Evolutionary conservation across 2,888 invertebrate genomes (phyloP).

Genomic region (Lucinisca nassula): DNA sequence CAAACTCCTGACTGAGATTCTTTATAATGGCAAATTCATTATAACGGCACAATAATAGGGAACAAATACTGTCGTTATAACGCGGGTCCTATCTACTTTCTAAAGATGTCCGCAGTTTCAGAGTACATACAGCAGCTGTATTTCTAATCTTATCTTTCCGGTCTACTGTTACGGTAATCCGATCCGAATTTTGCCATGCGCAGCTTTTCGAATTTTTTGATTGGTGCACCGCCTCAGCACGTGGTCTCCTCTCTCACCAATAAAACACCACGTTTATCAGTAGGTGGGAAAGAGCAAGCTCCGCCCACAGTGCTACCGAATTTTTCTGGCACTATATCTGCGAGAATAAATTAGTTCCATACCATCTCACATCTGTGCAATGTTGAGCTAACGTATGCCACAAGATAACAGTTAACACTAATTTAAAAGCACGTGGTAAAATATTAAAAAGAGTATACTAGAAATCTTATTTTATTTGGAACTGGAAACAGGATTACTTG

Average conservation of each 20-base stretch:
- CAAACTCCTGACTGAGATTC: too few species aligned
- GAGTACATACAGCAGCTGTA: neutral
- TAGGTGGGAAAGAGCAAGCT: neutral
- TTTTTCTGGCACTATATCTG: neutral
- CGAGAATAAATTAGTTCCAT: slow-evolving; percentile 15
- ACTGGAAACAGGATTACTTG: neutral
- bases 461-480: slow-evolving; percentile 23
- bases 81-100: too few species aligned
- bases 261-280: neutral
- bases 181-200: neutral
- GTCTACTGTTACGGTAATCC: neutral
- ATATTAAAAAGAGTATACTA: slow-evolving; percentile 55
- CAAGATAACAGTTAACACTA: slow-evolving; percentile 20
- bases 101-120: too few species aligned
- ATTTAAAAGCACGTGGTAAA: slow-evolving; percentile 59
- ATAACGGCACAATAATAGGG: too few species aligned
- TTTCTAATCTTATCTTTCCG: neutral
- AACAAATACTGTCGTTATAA: too few species aligned
- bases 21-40: too few species aligned
- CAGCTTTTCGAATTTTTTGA: neutral
- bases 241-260: neutral
- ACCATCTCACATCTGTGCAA: neutral
- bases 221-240: neutral
- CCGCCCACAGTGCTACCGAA: neutral
- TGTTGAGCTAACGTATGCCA: slow-evolving; percentile 7